phyloP scores from a whole-genome alignment of 35 echinoderm and acorn worm species.

The Stichopus chloronotus region DNA sequence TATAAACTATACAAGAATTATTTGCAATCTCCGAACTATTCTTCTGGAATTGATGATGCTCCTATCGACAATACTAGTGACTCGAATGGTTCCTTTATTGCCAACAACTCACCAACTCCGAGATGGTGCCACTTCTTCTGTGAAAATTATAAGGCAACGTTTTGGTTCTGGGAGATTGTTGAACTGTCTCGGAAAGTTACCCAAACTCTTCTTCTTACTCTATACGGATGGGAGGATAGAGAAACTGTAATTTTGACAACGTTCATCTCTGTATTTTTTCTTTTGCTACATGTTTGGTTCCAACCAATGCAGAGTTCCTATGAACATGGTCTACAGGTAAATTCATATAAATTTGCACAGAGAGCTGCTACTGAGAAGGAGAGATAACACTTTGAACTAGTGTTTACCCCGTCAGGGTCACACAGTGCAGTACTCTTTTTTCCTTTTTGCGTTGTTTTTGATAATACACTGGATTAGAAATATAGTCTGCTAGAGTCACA shows the following conservation, averaged over 20 bases:
- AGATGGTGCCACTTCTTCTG: neutral
- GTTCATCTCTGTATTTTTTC: conserved; percentile 42
- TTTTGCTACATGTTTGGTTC: conserved; percentile 29
- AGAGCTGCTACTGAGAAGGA: no score
- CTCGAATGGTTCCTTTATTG: neutral
- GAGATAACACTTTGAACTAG: no score
- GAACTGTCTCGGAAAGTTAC: neutral
- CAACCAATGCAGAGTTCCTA: conserved; percentile 42
- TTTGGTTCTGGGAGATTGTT: conserved; percentile 59
- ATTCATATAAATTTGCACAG: no score
- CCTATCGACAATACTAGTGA: neutral
- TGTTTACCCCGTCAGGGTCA: no score
- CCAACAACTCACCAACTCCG: neutral
- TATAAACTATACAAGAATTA: neutral
- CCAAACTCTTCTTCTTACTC: neutral
- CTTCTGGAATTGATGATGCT: neutral
- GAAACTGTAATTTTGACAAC: conserved; percentile 8
- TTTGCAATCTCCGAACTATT: neutral
- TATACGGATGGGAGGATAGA: conserved; percentile 49
- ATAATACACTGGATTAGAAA: no score
- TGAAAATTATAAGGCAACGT: neutral
- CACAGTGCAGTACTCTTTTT: no score
- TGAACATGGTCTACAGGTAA: conserved; percentile 53
- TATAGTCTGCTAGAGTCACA: no score
- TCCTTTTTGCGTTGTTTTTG: no score